A percentile compares a stretch with the other conserved stretches of the same genome.
Conservation (phyloP, 2,797 vertebrate genomes). For the Euthynnus affinis region DNA sequence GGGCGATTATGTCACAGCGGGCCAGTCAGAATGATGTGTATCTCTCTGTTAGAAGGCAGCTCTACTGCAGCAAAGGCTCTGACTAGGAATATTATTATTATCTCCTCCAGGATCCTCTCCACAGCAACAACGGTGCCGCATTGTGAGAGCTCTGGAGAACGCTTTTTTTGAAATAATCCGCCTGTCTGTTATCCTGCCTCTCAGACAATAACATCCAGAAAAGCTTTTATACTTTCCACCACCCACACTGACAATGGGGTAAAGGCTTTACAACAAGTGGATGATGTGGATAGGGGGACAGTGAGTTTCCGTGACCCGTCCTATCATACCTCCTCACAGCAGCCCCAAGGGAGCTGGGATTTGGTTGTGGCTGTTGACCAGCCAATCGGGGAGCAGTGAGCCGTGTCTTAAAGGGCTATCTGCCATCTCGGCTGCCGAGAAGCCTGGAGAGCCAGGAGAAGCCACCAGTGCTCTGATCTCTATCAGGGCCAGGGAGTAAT, state of each 20-base stretch:
- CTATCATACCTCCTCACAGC: slow-evolving; percentile 66
- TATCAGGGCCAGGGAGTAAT: slow-evolving; percentile 82
- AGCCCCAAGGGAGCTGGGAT: slow-evolving; percentile 62
- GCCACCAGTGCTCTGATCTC: slow-evolving; percentile 73
- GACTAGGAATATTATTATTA: slow-evolving; percentile 85
- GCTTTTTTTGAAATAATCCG: slow-evolving; percentile 79
- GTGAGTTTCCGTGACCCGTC: slow-evolving; percentile 68
- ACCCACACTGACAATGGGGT: slow-evolving; percentile 74
- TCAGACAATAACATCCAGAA: slow-evolving; percentile 82
- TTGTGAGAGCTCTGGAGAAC: slow-evolving; percentile 76
- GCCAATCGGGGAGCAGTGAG: slow-evolving; percentile 79
- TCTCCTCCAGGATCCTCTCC: slow-evolving; percentile 81
- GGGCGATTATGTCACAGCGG: slow-evolving; percentile 83
- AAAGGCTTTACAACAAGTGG: slow-evolving; percentile 75
- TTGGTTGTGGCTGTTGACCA: slow-evolving; percentile 77
- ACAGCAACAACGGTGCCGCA: slow-evolving; percentile 78
- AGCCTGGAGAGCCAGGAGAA: slow-evolving; percentile 72
- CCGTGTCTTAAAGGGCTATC: slow-evolving; percentile 79
- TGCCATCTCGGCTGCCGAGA: slow-evolving; percentile 74
- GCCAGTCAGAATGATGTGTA: slow-evolving; percentile 83
- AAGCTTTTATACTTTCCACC: slow-evolving; percentile 68
- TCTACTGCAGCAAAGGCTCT: slow-evolving; percentile 77
- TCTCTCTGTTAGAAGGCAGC: slow-evolving; percentile 80
- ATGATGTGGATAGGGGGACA: slow-evolving; percentile 72
- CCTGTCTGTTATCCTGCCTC: slow-evolving; percentile 80